Percentiles rank a stretch among this genome's conserved stretches.
Conservation (phyloP, 2,797 vertebrate genomes). For the Microctenopoma steveboyesi region DNA sequence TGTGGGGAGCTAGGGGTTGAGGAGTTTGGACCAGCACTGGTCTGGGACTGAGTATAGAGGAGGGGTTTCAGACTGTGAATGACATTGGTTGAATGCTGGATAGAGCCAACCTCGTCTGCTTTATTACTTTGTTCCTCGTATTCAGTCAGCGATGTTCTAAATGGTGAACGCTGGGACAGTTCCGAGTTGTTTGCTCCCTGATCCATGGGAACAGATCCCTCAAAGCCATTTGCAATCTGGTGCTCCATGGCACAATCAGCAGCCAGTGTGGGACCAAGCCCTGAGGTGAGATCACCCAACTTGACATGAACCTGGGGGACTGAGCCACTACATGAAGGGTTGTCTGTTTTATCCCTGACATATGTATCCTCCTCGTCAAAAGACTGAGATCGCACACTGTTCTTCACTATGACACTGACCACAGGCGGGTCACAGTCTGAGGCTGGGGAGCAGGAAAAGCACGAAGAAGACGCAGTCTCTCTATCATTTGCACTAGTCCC, state of each 20-base stretch:
- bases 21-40: constrained; percentile 4
- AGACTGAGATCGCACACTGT: constrained; percentile 87
- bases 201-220: constrained; percentile 32
- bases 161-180: constrained; percentile 61
- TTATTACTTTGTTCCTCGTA: constrained; percentile 36
- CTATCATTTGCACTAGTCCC: constrained; percentile 31
- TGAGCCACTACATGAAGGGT: constrained; percentile 41
- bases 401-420: constrained; percentile 98
- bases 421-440: constrained; percentile 82
- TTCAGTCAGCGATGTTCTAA: constrained; percentile 54
- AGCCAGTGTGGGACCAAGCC: constrained; percentile 54
- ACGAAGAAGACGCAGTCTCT: constrained; percentile 61
- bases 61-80: constrained; percentile 68
- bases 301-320: constrained; percentile 56
- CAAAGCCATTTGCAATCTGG: constrained; percentile 87
- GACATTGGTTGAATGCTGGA: constrained; percentile 45
- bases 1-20: constrained; percentile 36
- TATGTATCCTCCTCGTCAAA: constrained; percentile 63
- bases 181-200: constrained; percentile 55
- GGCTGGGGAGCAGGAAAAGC: constrained; percentile 56
- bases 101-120: constrained; percentile 19
- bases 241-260: constrained; percentile 38
- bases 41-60: constrained; percentile 46
- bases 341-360: constrained; percentile 25
- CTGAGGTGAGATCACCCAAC: constrained; percentile 47